Evolutionary conservation across 2,888 invertebrate genomes (phyloP).

Genomic region (Stenodera caucasica): DNA sequence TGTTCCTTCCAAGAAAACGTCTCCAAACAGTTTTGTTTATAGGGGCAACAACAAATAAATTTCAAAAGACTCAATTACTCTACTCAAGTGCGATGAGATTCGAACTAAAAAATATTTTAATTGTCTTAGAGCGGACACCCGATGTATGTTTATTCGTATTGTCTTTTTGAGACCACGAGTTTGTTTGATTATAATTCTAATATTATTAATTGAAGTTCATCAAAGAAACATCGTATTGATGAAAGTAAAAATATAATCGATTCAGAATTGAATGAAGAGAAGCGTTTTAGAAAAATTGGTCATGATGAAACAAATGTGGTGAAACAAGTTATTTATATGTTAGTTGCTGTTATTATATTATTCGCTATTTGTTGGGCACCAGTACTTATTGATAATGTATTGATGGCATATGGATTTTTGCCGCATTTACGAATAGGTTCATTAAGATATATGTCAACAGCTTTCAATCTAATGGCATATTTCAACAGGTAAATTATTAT

Average conservation of each 20-base stretch:
- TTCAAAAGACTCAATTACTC: no score
- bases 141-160: no score
- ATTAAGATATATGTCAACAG: constrained; percentile 63
- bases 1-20: constrained; percentile 1
- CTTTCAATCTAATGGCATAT: constrained; percentile 68
- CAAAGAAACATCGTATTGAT: constrained; percentile 25
- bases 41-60: no score
- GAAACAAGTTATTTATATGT: constrained; percentile 72
- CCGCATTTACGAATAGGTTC: constrained; percentile 58
- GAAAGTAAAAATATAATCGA: constrained; percentile 22
- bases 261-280: constrained; percentile 23
- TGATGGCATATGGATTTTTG: constrained; percentile 64
- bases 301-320: constrained; percentile 47
- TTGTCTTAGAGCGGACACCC: not conserved
- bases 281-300: constrained; percentile 21
- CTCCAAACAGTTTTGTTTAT: no score
- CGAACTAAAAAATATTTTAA: no score
- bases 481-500: constrained; percentile 61
- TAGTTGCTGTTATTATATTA: constrained; percentile 68
- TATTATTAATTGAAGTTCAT: constrained; percentile 19
- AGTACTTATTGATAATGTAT: constrained; percentile 65
- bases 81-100: no score
- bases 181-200: no score
- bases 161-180: no score
- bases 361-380: constrained; percentile 74